A percentile compares a stretch with the other conserved stretches of the same genome.
These are phyloP conservation scores for Scomberomorus guttatus DNA, from an alignment of 2,797 vertebrate genomes.

Conservation along the genomic window DNA sequence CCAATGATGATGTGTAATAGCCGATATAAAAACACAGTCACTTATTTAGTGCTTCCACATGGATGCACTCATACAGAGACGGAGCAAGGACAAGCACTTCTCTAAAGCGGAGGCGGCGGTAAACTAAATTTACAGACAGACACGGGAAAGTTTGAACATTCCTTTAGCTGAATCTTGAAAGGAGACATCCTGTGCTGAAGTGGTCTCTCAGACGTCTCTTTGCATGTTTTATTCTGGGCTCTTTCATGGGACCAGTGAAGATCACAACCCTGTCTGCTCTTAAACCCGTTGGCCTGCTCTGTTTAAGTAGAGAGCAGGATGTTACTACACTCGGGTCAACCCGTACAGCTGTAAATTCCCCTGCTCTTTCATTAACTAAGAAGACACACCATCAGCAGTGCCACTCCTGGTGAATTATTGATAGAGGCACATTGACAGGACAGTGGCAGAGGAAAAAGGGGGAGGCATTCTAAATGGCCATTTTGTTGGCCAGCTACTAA, in stretches of 20 bases:
- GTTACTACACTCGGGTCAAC: constrained; percentile 31
- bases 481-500: constrained; percentile 71
- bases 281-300: constrained; percentile 29
- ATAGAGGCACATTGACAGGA: constrained; percentile 62
- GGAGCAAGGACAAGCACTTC: constrained; percentile 1
- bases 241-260: constrained; percentile 54
- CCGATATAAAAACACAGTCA: constrained; percentile 25
- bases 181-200: constrained; percentile 52
- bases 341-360: constrained; percentile 67
- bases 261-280: constrained; percentile 32
- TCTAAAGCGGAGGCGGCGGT: neutral
- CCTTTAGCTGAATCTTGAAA: constrained; percentile 17
- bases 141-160: neutral
- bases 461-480: constrained; percentile 63
- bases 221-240: constrained; percentile 51
- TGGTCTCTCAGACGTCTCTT: constrained; percentile 35
- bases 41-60: constrained; percentile 18
- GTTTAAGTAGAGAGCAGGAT: constrained; percentile 49
- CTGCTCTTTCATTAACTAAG: constrained; percentile 78
- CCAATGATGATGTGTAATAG: constrained; percentile 31
- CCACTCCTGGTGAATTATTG: constrained; percentile 79
- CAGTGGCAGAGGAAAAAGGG: constrained; percentile 39
- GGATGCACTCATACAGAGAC: constrained; percentile 9
- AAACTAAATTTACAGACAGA: constrained; percentile 26
- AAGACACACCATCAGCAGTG: constrained; percentile 74